Percentiles rank a stretch among this genome's conserved stretches.
These are phyloP conservation scores for Choristoneura fumiferana DNA, from an alignment of 1,140 invertebrate species.

Conservation along the genomic window DNA sequence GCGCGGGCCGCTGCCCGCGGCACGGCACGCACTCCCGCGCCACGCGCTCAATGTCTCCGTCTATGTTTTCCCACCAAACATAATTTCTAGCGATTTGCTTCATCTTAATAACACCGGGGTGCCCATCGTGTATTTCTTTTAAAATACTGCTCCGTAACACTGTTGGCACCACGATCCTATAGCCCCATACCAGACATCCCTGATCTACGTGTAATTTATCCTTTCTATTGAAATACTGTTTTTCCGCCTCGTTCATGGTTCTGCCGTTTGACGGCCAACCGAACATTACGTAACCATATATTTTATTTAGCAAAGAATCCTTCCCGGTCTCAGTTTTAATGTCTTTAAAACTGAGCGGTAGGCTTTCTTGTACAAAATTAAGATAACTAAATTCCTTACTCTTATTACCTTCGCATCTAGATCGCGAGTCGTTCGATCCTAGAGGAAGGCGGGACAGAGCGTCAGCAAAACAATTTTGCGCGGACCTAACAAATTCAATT, in stretches of 20 bases:
- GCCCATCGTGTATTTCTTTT: conserved; percentile 43
- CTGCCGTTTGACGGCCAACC: conserved; percentile 27
- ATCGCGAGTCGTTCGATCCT: not conserved
- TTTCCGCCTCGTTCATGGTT: conserved; percentile 12
- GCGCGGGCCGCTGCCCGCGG: conserved; percentile 21
- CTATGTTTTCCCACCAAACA: conserved; percentile 76
- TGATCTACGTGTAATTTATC: conserved; percentile 31
- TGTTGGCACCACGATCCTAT: conserved; percentile 40
- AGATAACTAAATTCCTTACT: conserved; percentile 5
- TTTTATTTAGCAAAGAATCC: conserved; percentile 17
- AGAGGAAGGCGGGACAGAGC: conserved; percentile 15
- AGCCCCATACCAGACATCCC: conserved; percentile 38
- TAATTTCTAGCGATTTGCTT: conserved; percentile 50
- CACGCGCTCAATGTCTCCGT: conserved; percentile 62
- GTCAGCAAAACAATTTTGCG: conserved; percentile 18
- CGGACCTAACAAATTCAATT: conserved; percentile 12
- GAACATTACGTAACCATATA: conserved; percentile 23
- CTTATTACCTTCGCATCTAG: not conserved
- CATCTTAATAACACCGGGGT: conserved; percentile 43
- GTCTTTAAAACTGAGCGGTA: conserved; percentile 20
- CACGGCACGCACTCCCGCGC: conserved; percentile 50
- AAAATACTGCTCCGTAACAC: conserved; percentile 32
- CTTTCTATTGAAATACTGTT: conserved; percentile 24
- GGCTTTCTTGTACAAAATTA: conserved; percentile 17
- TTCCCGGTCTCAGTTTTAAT: conserved; percentile 17